A percentile compares a stretch with the other conserved stretches of the same genome.
Conservation (phyloP, 2,888 invertebrate genomes). For the Micropterix aruncella region DNA sequence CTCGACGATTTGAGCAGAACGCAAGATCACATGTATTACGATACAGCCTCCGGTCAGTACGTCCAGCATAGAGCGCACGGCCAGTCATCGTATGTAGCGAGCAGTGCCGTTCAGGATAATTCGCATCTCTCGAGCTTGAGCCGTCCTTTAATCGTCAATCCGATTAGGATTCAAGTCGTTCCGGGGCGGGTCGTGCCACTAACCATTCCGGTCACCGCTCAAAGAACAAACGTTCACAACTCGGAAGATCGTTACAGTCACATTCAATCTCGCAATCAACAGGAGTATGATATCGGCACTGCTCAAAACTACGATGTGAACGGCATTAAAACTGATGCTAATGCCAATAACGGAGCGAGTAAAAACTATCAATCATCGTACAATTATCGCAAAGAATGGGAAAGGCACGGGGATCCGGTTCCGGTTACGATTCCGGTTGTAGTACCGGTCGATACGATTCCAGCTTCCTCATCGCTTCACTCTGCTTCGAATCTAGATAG, state of each 20-base stretch:
- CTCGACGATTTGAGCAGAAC: background rate
- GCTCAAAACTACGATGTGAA: background rate
- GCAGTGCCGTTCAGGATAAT: background rate
- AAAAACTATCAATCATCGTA: conserved; percentile 9
- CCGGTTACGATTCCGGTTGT: conserved; percentile 17
- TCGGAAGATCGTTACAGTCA: background rate
- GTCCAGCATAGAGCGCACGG: background rate
- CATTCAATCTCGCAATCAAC: background rate
- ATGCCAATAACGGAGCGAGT: background rate
- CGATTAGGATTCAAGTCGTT: background rate
- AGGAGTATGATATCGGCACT: conserved; percentile 2
- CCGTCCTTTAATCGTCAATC: background rate
- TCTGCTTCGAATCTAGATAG: background rate
- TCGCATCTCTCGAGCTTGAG: background rate
- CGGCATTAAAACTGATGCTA: background rate
- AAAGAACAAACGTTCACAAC: too few species aligned
- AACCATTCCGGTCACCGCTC: background rate
- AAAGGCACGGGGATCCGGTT: conserved; percentile 18
- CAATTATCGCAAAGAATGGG: conserved; percentile 9
- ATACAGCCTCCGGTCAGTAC: background rate
- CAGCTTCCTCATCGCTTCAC: background rate
- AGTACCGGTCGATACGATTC: conserved; percentile 8
- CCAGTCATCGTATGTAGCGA: background rate
- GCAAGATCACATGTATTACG: background rate
- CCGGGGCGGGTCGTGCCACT: background rate